Conservation (phyloP, 2,797 vertebrate species). For the Tadarida brasiliensis region DNA sequence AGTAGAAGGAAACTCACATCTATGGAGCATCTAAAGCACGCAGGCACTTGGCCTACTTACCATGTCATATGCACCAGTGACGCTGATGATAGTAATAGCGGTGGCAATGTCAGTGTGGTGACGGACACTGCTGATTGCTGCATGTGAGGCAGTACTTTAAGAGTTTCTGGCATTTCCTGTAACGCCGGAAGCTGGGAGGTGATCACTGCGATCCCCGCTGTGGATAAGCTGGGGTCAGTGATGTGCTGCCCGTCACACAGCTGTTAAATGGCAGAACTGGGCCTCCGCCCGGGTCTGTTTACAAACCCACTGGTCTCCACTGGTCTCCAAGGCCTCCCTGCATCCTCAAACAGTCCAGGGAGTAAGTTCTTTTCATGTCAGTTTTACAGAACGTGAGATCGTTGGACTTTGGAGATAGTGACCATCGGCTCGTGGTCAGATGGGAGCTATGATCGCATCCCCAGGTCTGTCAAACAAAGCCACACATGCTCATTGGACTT, state of each 20-base stretch:
- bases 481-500: not conserved
- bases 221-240: rapidly evolving
- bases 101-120: rapidly evolving
- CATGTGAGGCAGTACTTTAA: rapidly evolving
- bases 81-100: too few relatives aligned
- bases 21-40: rapidly evolving
- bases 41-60: not conserved
- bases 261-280: not conserved
- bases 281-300: rapidly evolving
- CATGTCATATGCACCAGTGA: rapidly evolving
- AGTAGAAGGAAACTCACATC: not conserved
- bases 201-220: rapidly evolving
- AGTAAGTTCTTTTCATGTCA: not conserved
- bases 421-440: not conserved
- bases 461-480: not conserved
- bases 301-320: not conserved
- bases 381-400: not conserved
- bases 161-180: rapidly evolving
- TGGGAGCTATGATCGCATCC: rapidly evolving
- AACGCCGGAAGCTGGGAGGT: not conserved
- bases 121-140: rapidly evolving
- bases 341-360: rapidly evolving
- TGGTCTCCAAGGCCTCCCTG: rapidly evolving
- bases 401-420: not conserved
- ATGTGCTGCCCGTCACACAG: rapidly evolving